These are phyloP conservation scores for Globia sparganii DNA, from an alignment of 2,888 invertebrate genomes.

Conservation along the genomic window DNA sequence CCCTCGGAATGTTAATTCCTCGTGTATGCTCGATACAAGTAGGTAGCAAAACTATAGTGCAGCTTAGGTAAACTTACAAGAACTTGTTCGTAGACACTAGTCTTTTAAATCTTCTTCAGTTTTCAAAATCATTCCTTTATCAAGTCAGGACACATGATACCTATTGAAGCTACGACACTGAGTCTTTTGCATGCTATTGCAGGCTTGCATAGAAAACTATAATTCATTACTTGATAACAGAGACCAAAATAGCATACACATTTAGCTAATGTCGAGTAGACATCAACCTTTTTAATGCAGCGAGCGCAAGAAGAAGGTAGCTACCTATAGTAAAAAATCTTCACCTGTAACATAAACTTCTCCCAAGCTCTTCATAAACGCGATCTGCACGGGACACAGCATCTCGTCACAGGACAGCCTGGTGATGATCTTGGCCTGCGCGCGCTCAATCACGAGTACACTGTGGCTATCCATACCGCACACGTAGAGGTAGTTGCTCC, in stretches of 20 bases:
- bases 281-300: neutral
- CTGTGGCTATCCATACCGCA: conserved; percentile 93
- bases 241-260: neutral
- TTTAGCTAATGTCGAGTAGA: neutral
- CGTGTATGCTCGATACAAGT: neutral
- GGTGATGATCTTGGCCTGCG: conserved; percentile 88
- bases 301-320: neutral
- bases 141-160: neutral
- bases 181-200: no score
- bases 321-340: neutral
- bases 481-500: conserved; percentile 91
- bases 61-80: neutral
- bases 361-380: conserved; percentile 89
- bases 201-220: no score
- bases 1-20: neutral
- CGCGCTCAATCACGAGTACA: conserved; percentile 86
- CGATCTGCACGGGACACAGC: conserved; percentile 91
- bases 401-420: conserved; percentile 89
- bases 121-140: neutral
- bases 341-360: conserved; percentile 91
- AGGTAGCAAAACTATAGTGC: neutral
- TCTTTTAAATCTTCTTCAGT: neutral
- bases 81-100: neutral
- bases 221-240: no score
- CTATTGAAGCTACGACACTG: neutral